phyloP scores from a whole-genome alignment of 1,140 invertebrate genomes.

The Ceratitis capitata region DNA sequence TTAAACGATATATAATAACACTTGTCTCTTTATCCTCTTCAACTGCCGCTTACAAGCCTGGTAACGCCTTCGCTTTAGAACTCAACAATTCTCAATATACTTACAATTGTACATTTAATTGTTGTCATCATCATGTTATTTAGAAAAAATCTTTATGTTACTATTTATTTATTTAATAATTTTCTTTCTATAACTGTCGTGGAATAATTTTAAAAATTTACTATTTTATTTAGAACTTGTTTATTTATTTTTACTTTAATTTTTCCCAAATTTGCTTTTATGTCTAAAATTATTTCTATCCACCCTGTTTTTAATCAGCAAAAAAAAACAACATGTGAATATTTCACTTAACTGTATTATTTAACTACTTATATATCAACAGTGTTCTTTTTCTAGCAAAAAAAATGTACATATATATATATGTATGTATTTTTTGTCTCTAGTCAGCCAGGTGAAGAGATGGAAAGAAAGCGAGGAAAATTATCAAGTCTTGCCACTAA shows the following conservation, averaged over 20 bases:
- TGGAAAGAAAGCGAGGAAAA: not conserved
- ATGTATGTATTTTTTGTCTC: not conserved
- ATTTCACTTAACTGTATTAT: not conserved
- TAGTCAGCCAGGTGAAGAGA: constrained; percentile 17
- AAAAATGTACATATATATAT: not conserved
- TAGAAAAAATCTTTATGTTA: not conserved
- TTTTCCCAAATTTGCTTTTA: too few species aligned
- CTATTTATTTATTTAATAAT: not conserved
- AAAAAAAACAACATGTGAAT: not conserved
- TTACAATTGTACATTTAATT: not conserved
- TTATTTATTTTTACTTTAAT: not conserved
- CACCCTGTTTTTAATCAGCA: not conserved
- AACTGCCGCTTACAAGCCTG: constrained; percentile 2
- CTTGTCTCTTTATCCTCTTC: too few species aligned
- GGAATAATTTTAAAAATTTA: not conserved
- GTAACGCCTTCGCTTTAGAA: not conserved
- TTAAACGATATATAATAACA: too few species aligned
- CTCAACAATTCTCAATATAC: not conserved
- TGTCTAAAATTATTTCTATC: not conserved
- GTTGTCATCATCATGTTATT: not conserved
- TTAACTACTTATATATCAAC: too few species aligned
- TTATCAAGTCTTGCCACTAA: not conserved
- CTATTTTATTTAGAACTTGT: not conserved
- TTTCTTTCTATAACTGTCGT: not conserved
- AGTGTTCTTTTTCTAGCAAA: not conserved